Conservation (phyloP, 2,888 invertebrate genomes). For the Apoderus coryli region DNA sequence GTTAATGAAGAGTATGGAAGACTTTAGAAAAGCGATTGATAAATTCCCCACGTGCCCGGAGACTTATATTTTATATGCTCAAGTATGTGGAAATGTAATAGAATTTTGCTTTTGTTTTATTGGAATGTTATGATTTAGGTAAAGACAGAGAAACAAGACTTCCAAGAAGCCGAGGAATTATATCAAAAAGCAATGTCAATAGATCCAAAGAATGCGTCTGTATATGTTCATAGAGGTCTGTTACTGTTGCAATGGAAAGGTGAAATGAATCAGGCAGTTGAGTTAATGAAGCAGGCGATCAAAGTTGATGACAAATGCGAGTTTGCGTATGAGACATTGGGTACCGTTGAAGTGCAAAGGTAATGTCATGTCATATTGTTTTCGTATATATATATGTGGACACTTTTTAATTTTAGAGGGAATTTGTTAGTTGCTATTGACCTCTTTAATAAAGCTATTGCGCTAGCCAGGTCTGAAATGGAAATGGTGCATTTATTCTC, state of each 20-base stretch:
- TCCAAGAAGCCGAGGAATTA: slow-evolving; percentile 65
- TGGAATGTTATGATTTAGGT: slow-evolving; percentile 44
- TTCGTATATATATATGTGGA: no score
- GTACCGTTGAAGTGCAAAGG: slow-evolving; percentile 89
- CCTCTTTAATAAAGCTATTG: slow-evolving; percentile 78
- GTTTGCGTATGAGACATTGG: slow-evolving; percentile 89
- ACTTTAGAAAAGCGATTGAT: slow-evolving; percentile 61
- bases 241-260: slow-evolving; percentile 75
- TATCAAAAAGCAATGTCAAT: slow-evolving; percentile 69
- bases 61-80: slow-evolving; percentile 72
- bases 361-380: no score
- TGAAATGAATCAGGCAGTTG: slow-evolving; percentile 63
- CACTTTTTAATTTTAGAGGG: slow-evolving; percentile 57
- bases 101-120: neutral
- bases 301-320: slow-evolving; percentile 84
- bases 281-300: slow-evolving; percentile 67
- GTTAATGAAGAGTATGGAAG: slow-evolving; percentile 48
- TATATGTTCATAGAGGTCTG: slow-evolving; percentile 76
- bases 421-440: slow-evolving; percentile 70
- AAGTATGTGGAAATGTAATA: slow-evolving; percentile 62
- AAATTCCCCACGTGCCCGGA: slow-evolving; percentile 77
- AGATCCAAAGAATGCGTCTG: slow-evolving; percentile 72
- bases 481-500: slow-evolving; percentile 88
- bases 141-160: slow-evolving; percentile 70
- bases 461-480: slow-evolving; percentile 67